Base-by-base conservation (phyloP, 2,888 invertebrate genomes). In the Synergus laeviventris region DNA sequence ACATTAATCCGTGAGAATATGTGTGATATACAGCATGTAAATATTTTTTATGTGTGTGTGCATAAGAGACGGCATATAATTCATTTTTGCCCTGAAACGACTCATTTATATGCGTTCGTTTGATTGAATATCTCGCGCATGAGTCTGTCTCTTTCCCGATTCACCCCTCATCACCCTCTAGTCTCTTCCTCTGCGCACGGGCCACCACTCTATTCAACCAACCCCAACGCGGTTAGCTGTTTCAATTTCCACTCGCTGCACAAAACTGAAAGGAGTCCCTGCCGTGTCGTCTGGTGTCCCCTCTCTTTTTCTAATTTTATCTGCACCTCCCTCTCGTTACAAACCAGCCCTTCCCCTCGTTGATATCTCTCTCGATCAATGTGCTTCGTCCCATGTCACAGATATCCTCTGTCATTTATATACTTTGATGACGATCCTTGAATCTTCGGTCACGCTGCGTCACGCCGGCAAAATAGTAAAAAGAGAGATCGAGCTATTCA, bases 51-150 rank as follows among this genome's bases (percentile, higher is more conserved):
- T 38, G 38, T 21, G 31, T 70, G 31, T 74, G 59, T 56, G 74
- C 74, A 60, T 39, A 74, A 59, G 74, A 70, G 70, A 70, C 18
- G 49, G 18, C 45, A 70, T 36, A 70, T 70, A 70, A 70, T 70
- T 70, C 70, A 70, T 49, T 70, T 70, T 88, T 87, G 84, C 85
- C 83, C 87, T 86, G 87, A 89, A 89, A 89, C 88, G 89, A 89
- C 89, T 89, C 89, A 89, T 89, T 89, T 88, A 89, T 89, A 89
- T 89, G 89, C 89, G 89, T 89, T 88, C 88, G 87, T 88, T 89
- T 89, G 88, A 89, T 89, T 88, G 88, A 88, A 89, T 89, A 88
- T 88, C 83, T 81, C 83, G 82, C 81, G 45, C 42, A 16, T 49
- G 70, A 49, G 49, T 70, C 31, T 70, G 11, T 70, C 70, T 49